phyloP scores from a whole-genome alignment of 2,888 invertebrate genomes.

The Ophion ventricosus region DNA sequence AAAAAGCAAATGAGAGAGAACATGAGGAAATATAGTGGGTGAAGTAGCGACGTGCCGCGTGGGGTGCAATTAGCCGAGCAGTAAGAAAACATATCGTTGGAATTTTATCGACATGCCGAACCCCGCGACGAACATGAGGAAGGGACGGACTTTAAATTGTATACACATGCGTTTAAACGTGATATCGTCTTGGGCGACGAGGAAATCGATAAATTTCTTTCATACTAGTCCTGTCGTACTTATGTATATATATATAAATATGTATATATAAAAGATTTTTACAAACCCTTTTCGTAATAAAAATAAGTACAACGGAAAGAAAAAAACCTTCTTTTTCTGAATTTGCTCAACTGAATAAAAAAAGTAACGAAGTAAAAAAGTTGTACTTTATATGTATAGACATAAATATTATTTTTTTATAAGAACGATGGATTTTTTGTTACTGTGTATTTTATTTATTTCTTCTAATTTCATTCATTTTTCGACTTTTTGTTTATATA shows the following conservation, averaged over 20 bases:
- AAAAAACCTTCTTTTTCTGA: not conserved
- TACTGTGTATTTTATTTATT: not conserved
- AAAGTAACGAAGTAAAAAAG: not conserved
- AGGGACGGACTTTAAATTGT: conserved; percentile 30
- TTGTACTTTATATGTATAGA: no score
- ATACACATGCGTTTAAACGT: conserved; percentile 32
- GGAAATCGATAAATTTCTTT: conserved; percentile 9
- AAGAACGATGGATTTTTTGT: not conserved
- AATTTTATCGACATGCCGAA: conserved; percentile 51
- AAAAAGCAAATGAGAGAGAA: conserved; percentile 42
- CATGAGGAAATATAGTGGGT: conserved; percentile 26
- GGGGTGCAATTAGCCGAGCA: conserved; percentile 56
- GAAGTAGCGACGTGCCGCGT: conserved; percentile 50
- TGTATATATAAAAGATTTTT: not conserved
- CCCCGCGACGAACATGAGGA: conserved; percentile 30
- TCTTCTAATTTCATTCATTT: not conserved
- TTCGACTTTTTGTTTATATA: no score
- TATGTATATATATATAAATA: not conserved
- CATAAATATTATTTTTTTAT: not conserved
- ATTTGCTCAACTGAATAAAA: not conserved
- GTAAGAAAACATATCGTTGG: conserved; percentile 55
- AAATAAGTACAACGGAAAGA: not conserved
- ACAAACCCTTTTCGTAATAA: not conserved
- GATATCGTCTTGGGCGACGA: conserved; percentile 37
- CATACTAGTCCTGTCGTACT: not conserved